Conservation (phyloP, 2,797 vertebrate genomes). For the Pteronotus mesoamericanus region DNA sequence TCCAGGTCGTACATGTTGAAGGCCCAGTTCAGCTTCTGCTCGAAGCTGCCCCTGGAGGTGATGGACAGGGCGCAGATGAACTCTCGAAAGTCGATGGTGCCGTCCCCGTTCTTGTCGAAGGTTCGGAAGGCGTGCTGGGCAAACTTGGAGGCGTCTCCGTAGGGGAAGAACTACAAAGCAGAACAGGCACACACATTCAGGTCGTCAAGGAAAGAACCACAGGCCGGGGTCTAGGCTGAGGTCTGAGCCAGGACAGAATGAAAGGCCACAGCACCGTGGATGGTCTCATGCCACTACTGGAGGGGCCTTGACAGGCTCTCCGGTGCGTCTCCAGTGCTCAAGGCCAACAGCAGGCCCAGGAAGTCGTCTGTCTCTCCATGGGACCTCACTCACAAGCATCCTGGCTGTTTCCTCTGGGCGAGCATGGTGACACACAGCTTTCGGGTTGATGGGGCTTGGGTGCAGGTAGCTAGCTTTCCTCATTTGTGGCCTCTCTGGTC, state of each 20-base stretch:
- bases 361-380: fast-evolving
- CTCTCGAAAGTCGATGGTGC: constrained; percentile 99
- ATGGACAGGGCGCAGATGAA: constrained; percentile 99
- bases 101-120: constrained; percentile 98
- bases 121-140: constrained; percentile 98
- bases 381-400: neutral
- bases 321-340: neutral
- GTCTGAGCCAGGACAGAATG: neutral
- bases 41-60: constrained; percentile 98
- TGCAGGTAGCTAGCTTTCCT: neutral
- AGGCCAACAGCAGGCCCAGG: neutral
- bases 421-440: neutral
- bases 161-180: constrained; percentile 93
- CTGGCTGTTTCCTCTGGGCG: neutral
- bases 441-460: neutral
- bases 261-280: fast-evolving
- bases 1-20: constrained; percentile 99
- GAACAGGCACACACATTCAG: neutral
- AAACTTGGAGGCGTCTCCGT: constrained; percentile 98
- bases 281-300: neutral
- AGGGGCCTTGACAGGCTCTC: fast-evolving
- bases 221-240: fast-evolving
- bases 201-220: fast-evolving
- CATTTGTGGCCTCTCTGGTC: neutral
- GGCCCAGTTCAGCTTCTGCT: constrained; percentile 99